A percentile compares a stretch with the other conserved stretches of the same genome.
Evolutionary conservation across 2,113 vertebrate genomes (phyloP).

Genomic region (Dipodomys merriami): DNA sequence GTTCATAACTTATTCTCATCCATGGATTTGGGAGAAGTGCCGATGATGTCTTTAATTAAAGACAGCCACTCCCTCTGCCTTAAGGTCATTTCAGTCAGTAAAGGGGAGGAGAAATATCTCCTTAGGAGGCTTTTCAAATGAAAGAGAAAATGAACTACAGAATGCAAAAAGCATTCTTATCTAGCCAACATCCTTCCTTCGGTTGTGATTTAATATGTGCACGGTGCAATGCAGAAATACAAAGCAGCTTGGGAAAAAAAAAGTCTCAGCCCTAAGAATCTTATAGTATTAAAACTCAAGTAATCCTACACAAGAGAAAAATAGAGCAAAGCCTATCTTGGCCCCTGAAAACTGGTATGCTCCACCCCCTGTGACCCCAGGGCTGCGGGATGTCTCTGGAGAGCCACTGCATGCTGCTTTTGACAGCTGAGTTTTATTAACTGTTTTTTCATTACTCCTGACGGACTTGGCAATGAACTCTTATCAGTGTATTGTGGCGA

Average conservation of each 20-base stretch:
- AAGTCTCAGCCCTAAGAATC: slow-evolving; percentile 70
- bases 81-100: slow-evolving; percentile 68
- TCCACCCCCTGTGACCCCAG: neutral
- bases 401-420: neutral
- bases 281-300: slow-evolving; percentile 62
- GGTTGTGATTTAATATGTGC: slow-evolving; percentile 62
- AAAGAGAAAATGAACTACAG: slow-evolving; percentile 42
- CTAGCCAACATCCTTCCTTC: slow-evolving; percentile 46
- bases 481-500: slow-evolving; percentile 76
- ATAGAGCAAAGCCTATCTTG: neutral
- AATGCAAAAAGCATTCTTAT: slow-evolving; percentile 63
- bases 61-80: slow-evolving; percentile 52
- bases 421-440: slow-evolving; percentile 70
- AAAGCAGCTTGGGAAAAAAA: slow-evolving; percentile 71
- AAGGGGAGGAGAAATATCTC: slow-evolving; percentile 64
- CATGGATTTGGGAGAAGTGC: slow-evolving; percentile 23
- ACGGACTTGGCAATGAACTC: slow-evolving; percentile 71
- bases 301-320: slow-evolving; percentile 62
- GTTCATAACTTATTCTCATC: slow-evolving; percentile 41
- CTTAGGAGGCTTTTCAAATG: slow-evolving; percentile 56
- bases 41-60: slow-evolving; percentile 62
- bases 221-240: slow-evolving; percentile 46
- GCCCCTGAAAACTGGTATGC: neutral
- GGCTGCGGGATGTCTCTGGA: neutral
- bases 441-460: slow-evolving; percentile 75